phyloP scores from a whole-genome alignment of 2,113 vertebrate genomes.

The Glaucidium brasilianum region DNA sequence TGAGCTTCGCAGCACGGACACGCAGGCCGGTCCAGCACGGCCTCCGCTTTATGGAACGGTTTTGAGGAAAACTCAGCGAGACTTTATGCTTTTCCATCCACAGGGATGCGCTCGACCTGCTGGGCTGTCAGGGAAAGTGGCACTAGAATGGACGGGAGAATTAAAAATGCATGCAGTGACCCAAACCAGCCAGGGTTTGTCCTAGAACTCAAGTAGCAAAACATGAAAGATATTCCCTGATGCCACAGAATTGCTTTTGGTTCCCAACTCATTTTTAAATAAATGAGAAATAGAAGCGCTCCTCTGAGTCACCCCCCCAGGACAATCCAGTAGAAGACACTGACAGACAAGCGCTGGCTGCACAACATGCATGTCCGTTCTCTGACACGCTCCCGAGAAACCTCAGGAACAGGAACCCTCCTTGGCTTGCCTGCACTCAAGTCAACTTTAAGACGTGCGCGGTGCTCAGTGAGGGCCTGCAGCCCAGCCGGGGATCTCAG shows the following conservation, averaged over 20 bases:
- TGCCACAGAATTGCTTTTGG: not conserved
- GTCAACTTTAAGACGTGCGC: not conserved
- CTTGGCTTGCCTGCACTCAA: too few species aligned
- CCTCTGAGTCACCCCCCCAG: not conserved
- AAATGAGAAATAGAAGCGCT: not conserved
- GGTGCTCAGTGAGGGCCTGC: not conserved
- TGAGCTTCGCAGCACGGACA: fast-evolving
- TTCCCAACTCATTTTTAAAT: not conserved
- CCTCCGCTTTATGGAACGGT: not conserved
- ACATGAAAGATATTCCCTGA: not conserved
- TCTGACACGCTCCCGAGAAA: not conserved
- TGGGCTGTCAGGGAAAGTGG: not conserved
- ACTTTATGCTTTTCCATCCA: not conserved
- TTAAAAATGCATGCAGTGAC: not conserved
- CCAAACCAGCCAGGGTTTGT: not conserved
- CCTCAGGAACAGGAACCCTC: not conserved
- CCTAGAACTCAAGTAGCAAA: not conserved
- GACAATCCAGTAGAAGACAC: not conserved
- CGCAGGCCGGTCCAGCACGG: not conserved
- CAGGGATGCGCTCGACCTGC: fast-evolving
- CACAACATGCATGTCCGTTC: fast-evolving
- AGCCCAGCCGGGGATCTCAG: not conserved
- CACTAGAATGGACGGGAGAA: not conserved
- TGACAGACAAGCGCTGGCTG: not conserved
- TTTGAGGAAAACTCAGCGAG: not conserved